phyloP scores from a whole-genome alignment of 2,113 vertebrate genomes.

The Symphodus melops region DNA sequence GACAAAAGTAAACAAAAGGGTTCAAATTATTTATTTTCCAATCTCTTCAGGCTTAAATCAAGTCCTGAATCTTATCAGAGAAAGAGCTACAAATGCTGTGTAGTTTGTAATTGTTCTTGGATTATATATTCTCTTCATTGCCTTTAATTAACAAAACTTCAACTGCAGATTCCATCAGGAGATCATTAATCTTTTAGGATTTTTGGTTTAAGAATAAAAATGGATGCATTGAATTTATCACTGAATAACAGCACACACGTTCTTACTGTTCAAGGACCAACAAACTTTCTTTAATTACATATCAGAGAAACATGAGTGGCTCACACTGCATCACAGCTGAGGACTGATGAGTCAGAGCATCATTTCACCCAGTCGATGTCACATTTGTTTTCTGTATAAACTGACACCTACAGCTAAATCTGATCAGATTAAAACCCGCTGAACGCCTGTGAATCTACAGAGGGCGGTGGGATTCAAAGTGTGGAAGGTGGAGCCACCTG shows the following conservation, averaged over 20 bases:
- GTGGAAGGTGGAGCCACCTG: slow-evolving; percentile 22
- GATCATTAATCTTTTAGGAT: too few relatives aligned
- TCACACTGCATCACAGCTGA: slow-evolving; percentile 21
- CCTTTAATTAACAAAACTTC: background rate
- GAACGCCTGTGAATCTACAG: slow-evolving; percentile 31
- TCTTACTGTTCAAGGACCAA: slow-evolving; percentile 12
- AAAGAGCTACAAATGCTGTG: background rate
- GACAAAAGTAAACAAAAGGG: too few relatives aligned
- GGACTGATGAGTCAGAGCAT: slow-evolving; percentile 32
- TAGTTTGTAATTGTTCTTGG: background rate
- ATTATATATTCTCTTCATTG: too few relatives aligned
- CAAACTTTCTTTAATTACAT: slow-evolving; percentile 53
- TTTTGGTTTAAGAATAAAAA: background rate
- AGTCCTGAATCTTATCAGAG: too few relatives aligned
- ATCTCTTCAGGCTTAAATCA: too few relatives aligned
- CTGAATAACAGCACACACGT: slow-evolving; percentile 6
- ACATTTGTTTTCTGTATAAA: slow-evolving; percentile 21
- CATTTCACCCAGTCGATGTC: background rate
- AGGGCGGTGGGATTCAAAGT: slow-evolving; percentile 1
- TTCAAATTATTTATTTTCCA: too few relatives aligned
- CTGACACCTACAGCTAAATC: slow-evolving; percentile 41
- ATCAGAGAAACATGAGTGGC: slow-evolving; percentile 30
- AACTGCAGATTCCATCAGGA: too few relatives aligned
- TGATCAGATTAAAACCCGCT: slow-evolving; percentile 8
- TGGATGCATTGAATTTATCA: background rate